Percentiles rank a stretch among this genome's conserved stretches.
These are phyloP conservation scores for Aradus depressus DNA, from an alignment of 2,888 invertebrate species.

Conservation along the genomic window DNA sequence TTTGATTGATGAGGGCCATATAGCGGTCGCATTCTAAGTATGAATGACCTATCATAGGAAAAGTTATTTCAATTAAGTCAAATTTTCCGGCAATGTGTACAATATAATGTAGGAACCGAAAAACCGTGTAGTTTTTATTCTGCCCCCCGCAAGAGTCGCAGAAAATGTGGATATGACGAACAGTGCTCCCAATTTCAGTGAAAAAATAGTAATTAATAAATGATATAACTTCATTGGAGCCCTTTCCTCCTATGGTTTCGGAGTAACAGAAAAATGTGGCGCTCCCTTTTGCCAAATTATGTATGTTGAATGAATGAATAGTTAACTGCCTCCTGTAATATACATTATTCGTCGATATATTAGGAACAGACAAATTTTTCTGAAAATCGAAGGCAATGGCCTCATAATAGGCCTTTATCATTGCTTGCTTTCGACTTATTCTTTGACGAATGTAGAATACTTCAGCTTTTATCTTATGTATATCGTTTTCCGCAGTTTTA, in stretches of 20 bases:
- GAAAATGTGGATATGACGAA: slow-evolving; percentile 21
- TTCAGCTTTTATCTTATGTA: slow-evolving; percentile 11
- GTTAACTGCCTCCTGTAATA: slow-evolving; percentile 21
- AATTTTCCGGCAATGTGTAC: no score
- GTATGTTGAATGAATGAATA: slow-evolving; percentile 18
- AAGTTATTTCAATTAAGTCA: no score
- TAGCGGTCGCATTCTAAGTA: no score
- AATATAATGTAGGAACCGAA: slow-evolving; percentile 10
- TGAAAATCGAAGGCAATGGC: slow-evolving; percentile 20
- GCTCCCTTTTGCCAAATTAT: slow-evolving; percentile 14
- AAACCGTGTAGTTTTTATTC: slow-evolving; percentile 12
- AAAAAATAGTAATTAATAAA: slow-evolving; percentile 22
- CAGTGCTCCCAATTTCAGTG: slow-evolving; percentile 19
- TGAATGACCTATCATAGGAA: no score
- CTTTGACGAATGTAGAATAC: slow-evolving; percentile 16
- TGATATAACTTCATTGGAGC: slow-evolving; percentile 24
- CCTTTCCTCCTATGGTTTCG: slow-evolving; percentile 23
- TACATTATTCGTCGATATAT: slow-evolving; percentile 16
- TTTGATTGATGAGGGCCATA: no score
- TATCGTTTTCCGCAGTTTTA: neutral
- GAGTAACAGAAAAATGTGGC: slow-evolving; percentile 16
- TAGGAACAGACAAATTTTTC: slow-evolving; percentile 17
- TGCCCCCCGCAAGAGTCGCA: slow-evolving; percentile 25
- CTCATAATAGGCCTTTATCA: no score
- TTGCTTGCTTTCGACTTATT: neutral